Evolutionary conservation across 2,113 vertebrate species (phyloP), one percentile per base, ranked within the genome.

Genomic region (Centropristis striata): DNA sequence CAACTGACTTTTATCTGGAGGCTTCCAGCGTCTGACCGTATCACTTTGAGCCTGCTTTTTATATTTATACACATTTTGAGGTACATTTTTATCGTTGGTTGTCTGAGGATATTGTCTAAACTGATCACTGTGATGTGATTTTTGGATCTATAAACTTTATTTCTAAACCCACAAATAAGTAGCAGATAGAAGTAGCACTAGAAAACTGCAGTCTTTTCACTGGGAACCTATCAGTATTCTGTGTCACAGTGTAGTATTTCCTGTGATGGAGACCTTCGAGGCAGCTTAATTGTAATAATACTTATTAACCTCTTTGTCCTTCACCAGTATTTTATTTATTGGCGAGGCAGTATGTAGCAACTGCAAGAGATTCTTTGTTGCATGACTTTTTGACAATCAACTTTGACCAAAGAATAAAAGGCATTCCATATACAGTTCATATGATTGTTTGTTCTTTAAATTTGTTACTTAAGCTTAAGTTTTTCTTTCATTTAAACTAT

Each of bases 381-480:
- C 91, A 94, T 94, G 91, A 88, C 44, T n/a, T 83, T 80, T 80
- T 80, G 85, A 88, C 88, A 89, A 91, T 88, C 88, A 86, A 42
- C 44, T 67, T 23, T 88, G 83, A 92, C 83, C 87, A 89, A 91
- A 86, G 80, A 92, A 87, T 90, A 91, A 93, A 92, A 90, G 60
- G n/a, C 87, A 90, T 92, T 92, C 75, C 84, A 84, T 84, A 79
- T 80, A 63, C 66, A 72, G 21, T 25, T 76, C 42, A 68, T 47
- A 61, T 53, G 64, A 58, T 61, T 67, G 71, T 64, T 77, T 87
- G 70, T 72, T 69, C 54, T 51, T 74, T 86, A 21, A 41, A 64
- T 71, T 44, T 65, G 53, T 59, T 18, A 5, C 55, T 46, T 14
- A 49, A 46, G 41, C 37, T 27, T 75, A 12, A 46, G 5, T 28